These are phyloP conservation scores for Perccottus glenii DNA, from an alignment of 2,113 vertebrate species.

Conservation along the genomic window DNA sequence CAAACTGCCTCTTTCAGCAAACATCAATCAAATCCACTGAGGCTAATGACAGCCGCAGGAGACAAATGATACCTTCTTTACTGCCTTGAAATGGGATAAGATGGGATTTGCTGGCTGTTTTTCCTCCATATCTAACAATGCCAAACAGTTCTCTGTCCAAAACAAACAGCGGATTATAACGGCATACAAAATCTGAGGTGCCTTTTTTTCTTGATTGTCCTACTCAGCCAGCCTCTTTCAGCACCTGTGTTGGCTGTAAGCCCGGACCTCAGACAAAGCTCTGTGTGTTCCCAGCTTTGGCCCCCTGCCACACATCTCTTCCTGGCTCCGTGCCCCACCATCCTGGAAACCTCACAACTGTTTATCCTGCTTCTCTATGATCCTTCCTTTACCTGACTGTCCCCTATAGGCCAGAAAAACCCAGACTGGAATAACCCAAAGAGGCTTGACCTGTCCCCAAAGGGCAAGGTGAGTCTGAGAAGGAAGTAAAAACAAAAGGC, in stretches of 20 bases:
- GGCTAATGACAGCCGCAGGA: constrained; percentile 49
- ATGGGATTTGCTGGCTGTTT: constrained; percentile 23
- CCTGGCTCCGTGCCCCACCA: constrained; percentile 72
- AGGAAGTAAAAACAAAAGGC: constrained; percentile 37
- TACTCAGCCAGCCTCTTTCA: constrained; percentile 55
- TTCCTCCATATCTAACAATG: constrained; percentile 31
- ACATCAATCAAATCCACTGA: constrained; percentile 61
- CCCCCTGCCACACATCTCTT: constrained; percentile 63
- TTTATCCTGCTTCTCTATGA: constrained; percentile 66
- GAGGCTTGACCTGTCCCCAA: constrained; percentile 6
- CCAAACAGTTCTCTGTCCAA: constrained; percentile 53
- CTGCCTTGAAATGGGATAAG: constrained; percentile 35
- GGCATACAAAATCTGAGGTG: constrained; percentile 45
- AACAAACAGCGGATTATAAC: constrained; percentile 57
- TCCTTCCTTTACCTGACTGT: constrained; percentile 27
- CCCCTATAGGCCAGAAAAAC: constrained; percentile 41
- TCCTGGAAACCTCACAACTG: constrained; percentile 77
- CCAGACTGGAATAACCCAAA: constrained; percentile 42
- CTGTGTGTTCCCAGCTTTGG: constrained; percentile 74
- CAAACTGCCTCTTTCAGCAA: constrained; percentile 45
- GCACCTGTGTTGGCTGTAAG: constrained; percentile 79
- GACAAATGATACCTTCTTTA: constrained; percentile 45
- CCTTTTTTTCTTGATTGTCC: constrained; percentile 45
- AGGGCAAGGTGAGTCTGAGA: constrained; percentile 35
- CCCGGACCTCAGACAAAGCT: constrained; percentile 74